Percentiles rank a stretch among this genome's conserved stretches.
phyloP scores from a whole-genome alignment of 2,888 invertebrate genomes.

The Drosophila sordidula region DNA sequence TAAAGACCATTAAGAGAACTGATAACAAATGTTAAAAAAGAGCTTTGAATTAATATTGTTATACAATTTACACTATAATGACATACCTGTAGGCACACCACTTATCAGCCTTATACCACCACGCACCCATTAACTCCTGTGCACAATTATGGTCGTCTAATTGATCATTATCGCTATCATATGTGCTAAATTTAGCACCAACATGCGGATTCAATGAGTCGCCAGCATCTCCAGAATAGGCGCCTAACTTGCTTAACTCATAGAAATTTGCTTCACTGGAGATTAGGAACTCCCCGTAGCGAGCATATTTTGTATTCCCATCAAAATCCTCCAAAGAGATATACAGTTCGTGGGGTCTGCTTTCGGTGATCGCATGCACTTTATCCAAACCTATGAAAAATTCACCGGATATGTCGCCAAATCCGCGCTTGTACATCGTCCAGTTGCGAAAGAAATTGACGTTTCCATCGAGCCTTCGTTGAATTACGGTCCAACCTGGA shows the following conservation, averaged over 20 bases:
- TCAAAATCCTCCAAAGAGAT: too few species aligned
- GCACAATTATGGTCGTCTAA: background rate
- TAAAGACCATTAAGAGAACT: background rate
- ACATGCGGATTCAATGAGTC: background rate
- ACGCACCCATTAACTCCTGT: background rate
- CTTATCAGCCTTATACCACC: background rate
- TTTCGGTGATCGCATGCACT: too few species aligned
- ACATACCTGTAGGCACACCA: background rate
- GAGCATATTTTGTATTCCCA: background rate
- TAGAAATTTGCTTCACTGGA: background rate
- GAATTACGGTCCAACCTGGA: too few species aligned
- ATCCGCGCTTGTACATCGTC: too few species aligned
- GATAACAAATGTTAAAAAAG: background rate
- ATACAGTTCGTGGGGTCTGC: too few species aligned
- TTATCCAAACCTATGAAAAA: too few species aligned
- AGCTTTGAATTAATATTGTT: background rate
- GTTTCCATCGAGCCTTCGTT: too few species aligned
- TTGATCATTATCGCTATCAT: background rate
- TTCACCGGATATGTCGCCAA: too few species aligned
- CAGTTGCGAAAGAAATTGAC: too few species aligned
- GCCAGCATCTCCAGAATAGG: background rate
- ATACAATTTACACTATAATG: background rate
- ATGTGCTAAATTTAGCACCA: background rate
- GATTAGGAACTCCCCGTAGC: background rate
- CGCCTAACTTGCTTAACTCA: background rate